These are phyloP conservation scores for Pinctada fucata DNA, from an alignment of 2,888 invertebrate genomes.

Conservation along the genomic window DNA sequence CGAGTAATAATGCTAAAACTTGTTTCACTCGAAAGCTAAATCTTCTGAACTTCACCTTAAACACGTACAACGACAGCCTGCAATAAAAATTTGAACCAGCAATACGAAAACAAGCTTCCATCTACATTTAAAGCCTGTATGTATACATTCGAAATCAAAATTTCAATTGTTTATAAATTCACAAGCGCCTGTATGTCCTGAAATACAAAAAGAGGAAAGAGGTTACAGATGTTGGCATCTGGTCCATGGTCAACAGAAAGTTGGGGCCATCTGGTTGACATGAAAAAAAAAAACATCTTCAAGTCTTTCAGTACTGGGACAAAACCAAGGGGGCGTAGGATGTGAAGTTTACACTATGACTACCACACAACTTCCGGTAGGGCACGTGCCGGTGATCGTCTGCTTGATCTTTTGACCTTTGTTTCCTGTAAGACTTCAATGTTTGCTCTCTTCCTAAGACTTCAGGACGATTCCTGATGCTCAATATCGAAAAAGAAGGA, in stretches of 20 bases:
- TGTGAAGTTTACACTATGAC: not conserved
- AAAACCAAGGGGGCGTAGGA: not conserved
- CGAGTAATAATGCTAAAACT: too few relatives aligned
- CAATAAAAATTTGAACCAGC: too few relatives aligned
- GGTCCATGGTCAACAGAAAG: not conserved
- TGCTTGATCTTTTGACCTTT: conserved; percentile 12
- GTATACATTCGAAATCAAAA: too few relatives aligned
- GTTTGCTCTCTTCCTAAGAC: too few relatives aligned
- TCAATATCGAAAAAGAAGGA: too few relatives aligned
- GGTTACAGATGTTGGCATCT: not conserved
- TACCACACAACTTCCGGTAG: conserved; percentile 2
- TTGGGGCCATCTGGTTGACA: not conserved
- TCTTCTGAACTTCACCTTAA: too few relatives aligned
- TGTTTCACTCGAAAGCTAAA: too few relatives aligned
- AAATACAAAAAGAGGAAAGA: not conserved
- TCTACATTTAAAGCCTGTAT: too few relatives aligned
- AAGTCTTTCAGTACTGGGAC: conserved; percentile 4
- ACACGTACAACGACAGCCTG: too few relatives aligned
- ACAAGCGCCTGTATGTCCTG: not conserved
- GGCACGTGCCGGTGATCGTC: conserved; percentile 10
- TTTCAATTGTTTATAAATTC: too few relatives aligned
- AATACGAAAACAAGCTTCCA: too few relatives aligned
- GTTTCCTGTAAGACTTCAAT: conserved; percentile 3
- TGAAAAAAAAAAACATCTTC: not conserved
- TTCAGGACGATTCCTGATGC: too few relatives aligned